Evolutionary conservation across 2,113 vertebrate species (phyloP), one percentile per base, ranked within the genome.

Genomic region (crab-eating macaque (Macaca fascicularis)): DNA sequence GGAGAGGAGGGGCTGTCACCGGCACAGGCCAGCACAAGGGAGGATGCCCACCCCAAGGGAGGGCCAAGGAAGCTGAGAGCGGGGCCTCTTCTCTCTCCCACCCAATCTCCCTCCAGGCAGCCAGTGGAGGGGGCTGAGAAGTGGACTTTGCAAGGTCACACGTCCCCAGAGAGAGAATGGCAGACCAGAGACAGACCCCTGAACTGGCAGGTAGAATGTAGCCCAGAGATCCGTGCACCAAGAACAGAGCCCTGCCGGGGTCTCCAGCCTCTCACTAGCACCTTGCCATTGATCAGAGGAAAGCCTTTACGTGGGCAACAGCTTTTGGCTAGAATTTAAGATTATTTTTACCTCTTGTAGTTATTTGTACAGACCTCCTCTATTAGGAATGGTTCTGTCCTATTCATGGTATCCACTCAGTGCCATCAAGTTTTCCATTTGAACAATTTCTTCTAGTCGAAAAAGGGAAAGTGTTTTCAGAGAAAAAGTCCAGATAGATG

Each of bases 281-380:
- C 25, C 14, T n/a, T 14, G 59, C 5, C 38, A 40, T n/a, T 32
- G 25, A 40, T 70, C 79, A 61, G 48, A 59, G 11, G 38, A 25
- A n/a, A 27, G 64, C 1, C 40, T n/a, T n/a, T 8, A 2, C 9
- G 8, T 1, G 5, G 11, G 8, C 48, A 55, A 17, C 13, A 13
- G n/a, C 40, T 69, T 27, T 30, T 32, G 57, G 40, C 75, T 69
- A 30, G 45, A 8, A 45, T 8, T 20, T 38, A 43, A 14, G 38
- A 61, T 19, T 22, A 9, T 14, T 64, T 82, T 88, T 55, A 27
- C 70, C 64, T 38, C 35, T 17, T 48, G n/a, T 22, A 45, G 52
- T 70, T 86, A 35, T 70, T 43, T 95, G 82, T 70, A 75, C 3
- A 69, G 48, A 22, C 43, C 25, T n/a, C 70, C 82, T 55, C 45